These are phyloP conservation scores for Dryomyza anilis DNA, from an alignment of 2,888 invertebrate species.

Conservation along the genomic window DNA sequence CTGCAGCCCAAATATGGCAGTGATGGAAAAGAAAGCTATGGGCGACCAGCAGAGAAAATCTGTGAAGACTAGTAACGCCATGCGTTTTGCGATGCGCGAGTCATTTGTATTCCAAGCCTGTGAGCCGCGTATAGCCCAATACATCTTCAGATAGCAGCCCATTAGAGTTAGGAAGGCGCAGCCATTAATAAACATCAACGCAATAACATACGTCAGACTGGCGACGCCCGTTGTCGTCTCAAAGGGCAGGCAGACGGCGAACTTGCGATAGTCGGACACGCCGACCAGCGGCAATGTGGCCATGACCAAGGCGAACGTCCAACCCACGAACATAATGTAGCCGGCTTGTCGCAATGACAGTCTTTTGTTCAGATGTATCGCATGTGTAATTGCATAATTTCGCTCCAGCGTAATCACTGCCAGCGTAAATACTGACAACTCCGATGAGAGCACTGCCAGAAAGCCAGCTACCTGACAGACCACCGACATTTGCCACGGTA, in stretches of 20 bases:
- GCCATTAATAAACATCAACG: conserved; percentile 90
- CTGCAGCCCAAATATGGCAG: conserved; percentile 89
- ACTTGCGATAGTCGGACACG: conserved; percentile 93
- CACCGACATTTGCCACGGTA: conserved; percentile 95
- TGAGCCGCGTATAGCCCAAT: conserved; percentile 95
- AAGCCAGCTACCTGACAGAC: conserved; percentile 95
- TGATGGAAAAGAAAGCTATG: conserved; percentile 92
- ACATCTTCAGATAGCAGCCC: conserved; percentile 97
- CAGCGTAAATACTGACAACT: conserved; percentile 92
- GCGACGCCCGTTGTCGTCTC: conserved; percentile 79
- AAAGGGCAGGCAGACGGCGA: conserved; percentile 95
- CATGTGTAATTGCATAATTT: conserved; percentile 96
- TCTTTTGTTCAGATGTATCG: conserved; percentile 94
- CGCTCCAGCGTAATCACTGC: conserved; percentile 95
- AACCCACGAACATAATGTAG: conserved; percentile 91
- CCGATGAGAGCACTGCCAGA: conserved; percentile 90
- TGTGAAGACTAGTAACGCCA: conserved; percentile 95
- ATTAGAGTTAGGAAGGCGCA: conserved; percentile 92
- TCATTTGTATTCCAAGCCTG: conserved; percentile 98
- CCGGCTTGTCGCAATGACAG: conserved; percentile 90
- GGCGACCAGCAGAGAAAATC: conserved; percentile 99
- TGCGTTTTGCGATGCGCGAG: conserved; percentile 92
- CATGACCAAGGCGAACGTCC: conserved; percentile 86
- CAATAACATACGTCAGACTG: conserved; percentile 86
- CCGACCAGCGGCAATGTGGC: conserved; percentile 89